Evolutionary conservation across 2,797 vertebrate genomes (phyloP), one percentile per base, ranked within the genome.

Genomic region (Garrulus glandarius): DNA sequence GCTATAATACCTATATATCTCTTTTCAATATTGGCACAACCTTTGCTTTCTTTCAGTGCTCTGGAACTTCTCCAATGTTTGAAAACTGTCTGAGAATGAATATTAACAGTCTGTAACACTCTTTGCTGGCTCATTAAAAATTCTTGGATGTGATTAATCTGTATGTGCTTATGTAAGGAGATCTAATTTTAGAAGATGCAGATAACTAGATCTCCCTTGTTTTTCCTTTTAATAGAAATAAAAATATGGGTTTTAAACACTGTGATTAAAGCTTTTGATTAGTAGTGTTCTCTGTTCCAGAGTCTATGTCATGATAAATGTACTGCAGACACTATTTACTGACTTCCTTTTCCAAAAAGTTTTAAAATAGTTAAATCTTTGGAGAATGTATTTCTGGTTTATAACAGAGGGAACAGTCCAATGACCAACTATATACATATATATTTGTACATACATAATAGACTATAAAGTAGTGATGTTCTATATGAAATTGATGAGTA

Each of bases 161-260:
- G 44, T 65, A 87, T 44, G 12, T 67, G 44, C 74, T 92, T 80
- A 89, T 94, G 89, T 96, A 87, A 89, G 70, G 75, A 78, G 63
- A 37, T 65, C 55, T 92, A 93, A 95, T 82, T 89, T 87, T 92
- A 92, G 87, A 92, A 80, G 24, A 10, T 64, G 37, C 47, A 87
- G 29, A 60, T 91, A 95, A 80, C 37, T 84, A 87, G 44, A 80
- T 82, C 5, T 60, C 41, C 21, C 32, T 91, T 89, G 64, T 49
- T 92, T 91, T 82, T 94, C 30, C 30, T 65, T 72, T 84, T 46
- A 47, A 82, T 91, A 44, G 79, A 87, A 94, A 79, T 50, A 76
- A 75, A 95, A 76, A 50, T 47, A 5, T 4, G 24, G 8, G 5
- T 3, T 93, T 94, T 27, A 84, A 93, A 52, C 12, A 55, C 32